Percentiles rank a stretch among this genome's conserved stretches.
These are phyloP conservation scores for Heterotilapia buettikoferi DNA, from an alignment of 2,113 vertebrate genomes.

Conservation along the genomic window DNA sequence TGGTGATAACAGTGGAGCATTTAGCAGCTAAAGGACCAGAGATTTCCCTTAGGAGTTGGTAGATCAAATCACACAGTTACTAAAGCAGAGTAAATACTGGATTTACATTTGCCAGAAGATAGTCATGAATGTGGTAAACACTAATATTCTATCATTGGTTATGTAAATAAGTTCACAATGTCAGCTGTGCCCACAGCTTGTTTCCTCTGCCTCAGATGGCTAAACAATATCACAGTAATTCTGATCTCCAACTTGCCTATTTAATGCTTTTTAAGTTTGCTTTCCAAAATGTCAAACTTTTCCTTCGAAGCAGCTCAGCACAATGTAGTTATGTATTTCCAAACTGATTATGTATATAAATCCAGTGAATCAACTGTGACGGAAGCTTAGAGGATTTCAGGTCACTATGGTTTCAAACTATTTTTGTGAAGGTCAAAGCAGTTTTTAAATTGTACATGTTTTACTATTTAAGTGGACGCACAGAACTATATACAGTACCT, in stretches of 20 bases:
- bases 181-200: background rate
- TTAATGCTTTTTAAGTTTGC: background rate
- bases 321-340: conserved; percentile 6
- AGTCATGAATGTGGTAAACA: background rate
- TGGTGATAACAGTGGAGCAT: background rate
- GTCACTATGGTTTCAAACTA: conserved; percentile 1
- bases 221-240: background rate
- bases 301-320: conserved; percentile 17
- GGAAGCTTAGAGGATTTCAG: conserved; percentile 5
- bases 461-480: background rate
- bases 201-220: background rate
- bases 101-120: background rate
- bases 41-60: background rate
- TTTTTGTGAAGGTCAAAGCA: background rate
- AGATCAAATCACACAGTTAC: background rate
- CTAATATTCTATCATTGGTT: background rate
- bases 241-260: background rate
- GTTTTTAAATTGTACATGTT: conserved; percentile 7
- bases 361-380: conserved; percentile 27
- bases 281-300: conserved; percentile 10
- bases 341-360: conserved; percentile 44
- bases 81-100: background rate
- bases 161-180: background rate
- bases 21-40: background rate
- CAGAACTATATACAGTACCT: background rate